Conservation (phyloP, 2,888 invertebrate genomes). For the Creontiades dilutus region DNA sequence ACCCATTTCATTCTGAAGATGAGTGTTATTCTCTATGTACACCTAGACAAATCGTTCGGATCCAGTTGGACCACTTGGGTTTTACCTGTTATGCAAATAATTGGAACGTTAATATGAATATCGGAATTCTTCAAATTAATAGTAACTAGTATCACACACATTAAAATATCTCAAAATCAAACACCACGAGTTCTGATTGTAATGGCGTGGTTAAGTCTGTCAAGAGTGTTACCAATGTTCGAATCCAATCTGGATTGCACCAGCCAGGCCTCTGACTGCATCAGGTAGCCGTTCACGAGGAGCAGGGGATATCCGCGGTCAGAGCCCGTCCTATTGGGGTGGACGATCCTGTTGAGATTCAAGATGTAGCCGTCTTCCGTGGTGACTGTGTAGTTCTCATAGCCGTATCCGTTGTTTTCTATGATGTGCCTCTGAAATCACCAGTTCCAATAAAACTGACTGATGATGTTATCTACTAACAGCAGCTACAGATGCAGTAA, state of each 20-base stretch:
- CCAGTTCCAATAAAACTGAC: background rate
- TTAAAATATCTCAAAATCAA: too few species aligned
- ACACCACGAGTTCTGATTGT: too few species aligned
- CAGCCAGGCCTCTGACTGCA: slow-evolving; percentile 52
- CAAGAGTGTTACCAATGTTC: slow-evolving; percentile 26
- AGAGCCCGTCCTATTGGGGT: background rate
- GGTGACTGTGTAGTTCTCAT: slow-evolving; percentile 58
- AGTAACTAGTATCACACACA: too few species aligned
- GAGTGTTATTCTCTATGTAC: too few species aligned
- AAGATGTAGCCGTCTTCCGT: slow-evolving; percentile 62
- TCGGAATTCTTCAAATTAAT: too few species aligned
- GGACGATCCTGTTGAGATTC: slow-evolving; percentile 53
- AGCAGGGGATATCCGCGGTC: slow-evolving; percentile 45
- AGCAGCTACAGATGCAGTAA: background rate
- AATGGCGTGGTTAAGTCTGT: too few species aligned
- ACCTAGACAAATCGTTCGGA: too few species aligned
- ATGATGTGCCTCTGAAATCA: slow-evolving; percentile 47
- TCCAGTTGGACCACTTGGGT: too few species aligned
- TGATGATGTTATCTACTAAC: background rate
- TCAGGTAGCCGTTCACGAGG: slow-evolving; percentile 45
- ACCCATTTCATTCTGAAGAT: too few species aligned
- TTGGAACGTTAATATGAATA: too few species aligned
- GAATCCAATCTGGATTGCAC: slow-evolving; percentile 6
- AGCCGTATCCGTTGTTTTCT: slow-evolving; percentile 39
- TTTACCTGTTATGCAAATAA: too few species aligned